A percentile compares a stretch with the other conserved stretches of the same genome.
These are phyloP conservation scores for Heliconius cydno DNA, from an alignment of 2,888 invertebrate genomes.

Conservation along the genomic window DNA sequence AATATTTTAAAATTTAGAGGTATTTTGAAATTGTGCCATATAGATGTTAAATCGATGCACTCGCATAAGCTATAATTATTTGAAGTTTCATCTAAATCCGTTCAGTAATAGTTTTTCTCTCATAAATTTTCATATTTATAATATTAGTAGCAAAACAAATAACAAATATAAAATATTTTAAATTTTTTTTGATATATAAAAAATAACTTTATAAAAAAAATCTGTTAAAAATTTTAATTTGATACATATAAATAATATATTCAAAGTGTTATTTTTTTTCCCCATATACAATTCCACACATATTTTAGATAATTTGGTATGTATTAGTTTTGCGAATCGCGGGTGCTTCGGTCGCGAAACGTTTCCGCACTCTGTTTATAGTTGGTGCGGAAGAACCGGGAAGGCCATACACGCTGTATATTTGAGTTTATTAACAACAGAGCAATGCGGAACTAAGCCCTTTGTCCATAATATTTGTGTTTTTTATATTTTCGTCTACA, in stretches of 20 bases:
- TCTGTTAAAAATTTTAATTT: too few species aligned
- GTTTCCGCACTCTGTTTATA: slow-evolving; percentile 78
- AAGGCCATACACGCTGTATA: slow-evolving; percentile 67
- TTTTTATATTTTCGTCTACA: not conserved
- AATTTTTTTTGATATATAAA: too few species aligned
- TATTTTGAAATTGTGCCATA: too few species aligned
- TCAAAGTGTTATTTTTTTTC: not conserved
- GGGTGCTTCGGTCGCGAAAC: slow-evolving; percentile 52
- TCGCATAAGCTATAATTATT: too few species aligned
- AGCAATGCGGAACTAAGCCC: slow-evolving; percentile 53
- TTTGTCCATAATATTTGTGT: slow-evolving; percentile 22
- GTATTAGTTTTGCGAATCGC: slow-evolving; percentile 29
- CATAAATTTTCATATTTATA: too few species aligned
- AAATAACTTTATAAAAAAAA: too few species aligned
- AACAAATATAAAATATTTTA: too few species aligned
- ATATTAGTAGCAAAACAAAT: too few species aligned
- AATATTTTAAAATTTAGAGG: not conserved
- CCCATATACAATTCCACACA: not conserved
- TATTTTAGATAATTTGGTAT: slow-evolving; percentile 35
- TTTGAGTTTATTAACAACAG: slow-evolving; percentile 57
- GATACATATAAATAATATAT: not conserved
- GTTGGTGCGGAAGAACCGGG: slow-evolving; percentile 72
- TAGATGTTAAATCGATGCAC: too few species aligned
- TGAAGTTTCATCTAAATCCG: too few species aligned
- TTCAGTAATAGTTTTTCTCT: too few species aligned